A percentile compares a stretch with the other conserved stretches of the same genome.
Conservation (phyloP, 2,797 vertebrate genomes). For the Microctenopoma steveboyesi region DNA sequence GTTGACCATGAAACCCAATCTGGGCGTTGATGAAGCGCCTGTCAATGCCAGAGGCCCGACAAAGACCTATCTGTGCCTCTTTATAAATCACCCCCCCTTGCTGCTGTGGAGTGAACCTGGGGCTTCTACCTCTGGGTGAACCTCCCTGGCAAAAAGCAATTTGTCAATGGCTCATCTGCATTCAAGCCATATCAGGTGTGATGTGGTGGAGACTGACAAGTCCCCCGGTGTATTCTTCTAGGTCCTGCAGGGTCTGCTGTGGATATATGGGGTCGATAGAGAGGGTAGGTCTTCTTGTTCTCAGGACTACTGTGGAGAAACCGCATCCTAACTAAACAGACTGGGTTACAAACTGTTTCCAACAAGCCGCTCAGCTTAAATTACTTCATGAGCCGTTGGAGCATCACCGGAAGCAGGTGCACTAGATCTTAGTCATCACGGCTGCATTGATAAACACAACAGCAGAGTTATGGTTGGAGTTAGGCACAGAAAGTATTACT, state of each 20-base stretch:
- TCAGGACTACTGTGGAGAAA: slow-evolving; percentile 24
- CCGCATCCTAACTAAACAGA: slow-evolving; percentile 47
- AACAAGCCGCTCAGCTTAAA: no score
- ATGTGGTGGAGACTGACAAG: slow-evolving; percentile 65
- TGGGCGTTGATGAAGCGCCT: slow-evolving; percentile 73
- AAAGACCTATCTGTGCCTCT: slow-evolving; percentile 66
- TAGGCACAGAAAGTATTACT: no score
- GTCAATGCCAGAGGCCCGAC: slow-evolving; percentile 63
- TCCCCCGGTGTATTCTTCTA: slow-evolving; percentile 59
- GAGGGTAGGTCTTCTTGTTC: slow-evolving; percentile 43
- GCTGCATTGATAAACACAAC: no score
- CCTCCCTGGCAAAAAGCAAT: slow-evolving; percentile 74
- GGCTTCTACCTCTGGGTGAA: slow-evolving; percentile 70
- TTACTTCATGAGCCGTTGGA: no score
- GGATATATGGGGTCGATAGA: slow-evolving; percentile 27
- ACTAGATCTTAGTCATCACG: no score
- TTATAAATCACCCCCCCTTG: slow-evolving; percentile 70
- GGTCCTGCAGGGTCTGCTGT: slow-evolving; percentile 13
- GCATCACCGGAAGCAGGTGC: no score
- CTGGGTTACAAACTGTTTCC: slow-evolving; percentile 21
- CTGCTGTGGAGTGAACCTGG: slow-evolving; percentile 47
- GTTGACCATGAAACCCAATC: slow-evolving; percentile 76
- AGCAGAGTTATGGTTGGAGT: no score
- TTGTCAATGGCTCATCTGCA: slow-evolving; percentile 80
- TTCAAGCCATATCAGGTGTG: slow-evolving; percentile 66